phyloP scores from a whole-genome alignment of 2,113 vertebrate species.

The Tragelaphus imberbis region DNA sequence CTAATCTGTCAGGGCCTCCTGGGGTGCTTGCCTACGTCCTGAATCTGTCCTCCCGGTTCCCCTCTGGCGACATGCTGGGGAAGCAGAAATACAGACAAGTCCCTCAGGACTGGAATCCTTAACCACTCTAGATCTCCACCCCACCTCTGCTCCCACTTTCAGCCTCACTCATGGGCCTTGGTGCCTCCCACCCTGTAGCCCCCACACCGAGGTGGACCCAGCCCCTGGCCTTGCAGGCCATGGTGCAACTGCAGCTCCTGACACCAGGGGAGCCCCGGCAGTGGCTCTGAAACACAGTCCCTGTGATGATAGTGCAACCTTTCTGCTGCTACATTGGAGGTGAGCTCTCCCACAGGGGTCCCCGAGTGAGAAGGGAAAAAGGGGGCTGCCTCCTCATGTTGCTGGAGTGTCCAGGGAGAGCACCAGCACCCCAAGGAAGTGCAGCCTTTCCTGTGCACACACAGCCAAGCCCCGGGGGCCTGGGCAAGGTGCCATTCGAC shows the following conservation, averaged over 20 bases:
- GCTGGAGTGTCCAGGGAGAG: not conserved
- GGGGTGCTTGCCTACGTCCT: not conserved
- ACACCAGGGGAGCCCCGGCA: not conserved
- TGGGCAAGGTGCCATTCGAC: accelerated
- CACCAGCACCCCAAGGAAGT: not conserved
- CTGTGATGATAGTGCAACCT: not conserved
- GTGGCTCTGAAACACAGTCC: not conserved
- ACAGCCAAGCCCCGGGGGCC: too few relatives aligned
- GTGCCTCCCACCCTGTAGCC: not conserved
- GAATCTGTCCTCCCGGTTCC: not conserved
- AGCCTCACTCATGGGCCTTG: not conserved
- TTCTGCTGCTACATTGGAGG: not conserved
- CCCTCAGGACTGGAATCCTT: not conserved
- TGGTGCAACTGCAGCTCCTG: not conserved
- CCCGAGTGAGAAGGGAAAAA: not conserved
- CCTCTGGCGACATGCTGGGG: not conserved
- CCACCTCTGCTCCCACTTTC: not conserved
- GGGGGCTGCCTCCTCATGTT: too few relatives aligned
- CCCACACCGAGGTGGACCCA: accelerated
- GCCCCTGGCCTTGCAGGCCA: not conserved
- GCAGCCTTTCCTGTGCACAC: not conserved
- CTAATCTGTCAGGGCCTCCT: not conserved
- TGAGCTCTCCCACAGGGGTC: not conserved
- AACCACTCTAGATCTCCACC: not conserved
- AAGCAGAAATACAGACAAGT: not conserved